A percentile compares a stretch with the other conserved stretches of the same genome.
phyloP scores from a whole-genome alignment of 2,888 invertebrate genomes.

The Nymphalis urticae region DNA sequence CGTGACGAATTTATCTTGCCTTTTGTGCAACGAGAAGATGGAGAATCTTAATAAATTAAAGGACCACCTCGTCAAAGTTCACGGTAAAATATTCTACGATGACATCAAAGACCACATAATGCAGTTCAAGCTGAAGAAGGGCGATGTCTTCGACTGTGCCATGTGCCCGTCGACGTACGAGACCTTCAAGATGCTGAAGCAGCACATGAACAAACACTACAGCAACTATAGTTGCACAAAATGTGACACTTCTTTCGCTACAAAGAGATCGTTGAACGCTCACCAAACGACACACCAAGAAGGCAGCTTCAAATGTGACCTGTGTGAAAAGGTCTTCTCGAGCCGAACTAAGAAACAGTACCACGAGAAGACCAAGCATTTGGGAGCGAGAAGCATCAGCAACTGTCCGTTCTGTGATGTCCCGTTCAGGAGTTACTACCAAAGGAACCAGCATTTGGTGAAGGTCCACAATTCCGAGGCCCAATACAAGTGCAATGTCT shows the following conservation, averaged over 20 bases:
- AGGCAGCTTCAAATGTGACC: slow-evolving; percentile 66
- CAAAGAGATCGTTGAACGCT: slow-evolving; percentile 59
- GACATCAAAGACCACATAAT: slow-evolving; percentile 69
- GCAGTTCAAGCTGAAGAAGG: slow-evolving; percentile 67
- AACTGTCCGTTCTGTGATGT: slow-evolving; percentile 69
- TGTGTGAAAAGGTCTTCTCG: slow-evolving; percentile 67
- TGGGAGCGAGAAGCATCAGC: slow-evolving; percentile 63
- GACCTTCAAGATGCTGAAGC: slow-evolving; percentile 72
- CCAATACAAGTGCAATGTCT: slow-evolving; percentile 70
- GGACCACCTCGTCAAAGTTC: slow-evolving; percentile 56
- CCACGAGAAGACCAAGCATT: slow-evolving; percentile 69
- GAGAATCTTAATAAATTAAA: slow-evolving; percentile 51
- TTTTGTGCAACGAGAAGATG: slow-evolving; percentile 51
- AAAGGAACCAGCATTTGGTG: slow-evolving; percentile 67
- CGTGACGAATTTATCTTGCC: slow-evolving; percentile 53
- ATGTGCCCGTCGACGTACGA: slow-evolving; percentile 66
- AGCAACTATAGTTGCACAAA: slow-evolving; percentile 59
- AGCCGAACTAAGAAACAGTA: slow-evolving; percentile 61
- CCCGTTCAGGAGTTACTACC: slow-evolving; percentile 68
- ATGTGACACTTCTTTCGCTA: slow-evolving; percentile 63
- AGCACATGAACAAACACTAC: slow-evolving; percentile 73
- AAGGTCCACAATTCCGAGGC: slow-evolving; percentile 70
- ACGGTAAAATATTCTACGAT: slow-evolving; percentile 51
- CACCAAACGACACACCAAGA: slow-evolving; percentile 61
- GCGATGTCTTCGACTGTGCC: slow-evolving; percentile 62